Percentiles rank a stretch among this genome's conserved stretches.
Conservation (phyloP, 2,113 vertebrate species). For the Syngnathus floridae region DNA sequence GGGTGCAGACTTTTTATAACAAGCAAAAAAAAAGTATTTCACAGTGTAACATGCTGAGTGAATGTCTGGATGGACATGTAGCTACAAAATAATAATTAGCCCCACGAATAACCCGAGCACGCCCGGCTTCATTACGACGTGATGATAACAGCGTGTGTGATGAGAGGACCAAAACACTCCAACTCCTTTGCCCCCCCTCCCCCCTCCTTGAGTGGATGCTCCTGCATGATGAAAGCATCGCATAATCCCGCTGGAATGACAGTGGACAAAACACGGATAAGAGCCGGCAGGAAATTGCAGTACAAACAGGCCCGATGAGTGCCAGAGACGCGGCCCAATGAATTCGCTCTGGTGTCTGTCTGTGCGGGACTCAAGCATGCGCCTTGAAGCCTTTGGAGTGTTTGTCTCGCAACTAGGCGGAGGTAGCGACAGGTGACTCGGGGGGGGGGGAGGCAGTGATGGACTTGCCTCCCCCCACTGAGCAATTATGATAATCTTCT, state of each 20-base stretch:
- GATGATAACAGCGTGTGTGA: constrained; percentile 55
- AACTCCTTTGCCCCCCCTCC: constrained; percentile 45
- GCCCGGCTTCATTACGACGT: constrained; percentile 45
- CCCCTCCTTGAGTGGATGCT: constrained; percentile 48
- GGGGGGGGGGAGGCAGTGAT: constrained; percentile 39
- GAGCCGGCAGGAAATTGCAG: constrained; percentile 68
- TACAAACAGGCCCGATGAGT: constrained; percentile 67
- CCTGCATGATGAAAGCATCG: constrained; percentile 64
- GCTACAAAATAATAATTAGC: constrained; percentile 52
- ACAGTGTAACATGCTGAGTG: too few relatives aligned
- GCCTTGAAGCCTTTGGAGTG: constrained; percentile 51
- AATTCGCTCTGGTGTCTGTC: constrained; percentile 62
- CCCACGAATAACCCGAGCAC: constrained; percentile 28
- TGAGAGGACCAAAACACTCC: constrained; percentile 56
- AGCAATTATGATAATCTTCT: constrained; percentile 58
- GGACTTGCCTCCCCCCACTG: constrained; percentile 21
- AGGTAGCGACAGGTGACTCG: constrained; percentile 54
- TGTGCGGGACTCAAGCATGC: constrained; percentile 59
- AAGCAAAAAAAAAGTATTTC: too few relatives aligned
- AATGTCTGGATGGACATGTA: constrained; percentile 3
- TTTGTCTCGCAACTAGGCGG: neutral
- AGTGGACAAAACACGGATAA: constrained; percentile 70
- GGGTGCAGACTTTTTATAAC: too few relatives aligned
- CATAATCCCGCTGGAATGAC: constrained; percentile 63
- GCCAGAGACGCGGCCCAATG: constrained; percentile 60